Conservation (phyloP, 1,140 invertebrate genomes). For the Mylabris phalerata region DNA sequence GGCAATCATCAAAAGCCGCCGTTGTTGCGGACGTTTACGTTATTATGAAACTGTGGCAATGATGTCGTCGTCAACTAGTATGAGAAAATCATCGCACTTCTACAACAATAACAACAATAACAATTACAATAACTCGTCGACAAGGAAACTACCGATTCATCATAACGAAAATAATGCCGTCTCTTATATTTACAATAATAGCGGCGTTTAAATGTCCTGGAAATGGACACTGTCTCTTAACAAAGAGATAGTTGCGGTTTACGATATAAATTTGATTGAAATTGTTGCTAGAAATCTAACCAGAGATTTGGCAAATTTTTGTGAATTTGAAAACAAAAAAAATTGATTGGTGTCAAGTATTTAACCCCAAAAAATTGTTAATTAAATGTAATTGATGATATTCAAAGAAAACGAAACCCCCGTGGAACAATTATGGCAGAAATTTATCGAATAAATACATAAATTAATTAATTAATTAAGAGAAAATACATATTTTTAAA, state of each 20-base stretch:
- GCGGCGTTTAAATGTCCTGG: conserved; percentile 45
- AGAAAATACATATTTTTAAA: neutral
- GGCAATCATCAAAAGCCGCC: conserved; percentile 75
- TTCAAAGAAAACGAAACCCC: too few species aligned
- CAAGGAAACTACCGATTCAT: conserved; percentile 54
- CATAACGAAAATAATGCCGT: conserved; percentile 54
- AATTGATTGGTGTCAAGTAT: neutral
- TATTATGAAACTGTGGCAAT: conserved; percentile 78
- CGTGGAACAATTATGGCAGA: conserved; percentile 12
- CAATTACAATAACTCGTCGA: conserved; percentile 46
- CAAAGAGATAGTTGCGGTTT: neutral
- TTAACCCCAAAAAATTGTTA: neutral
- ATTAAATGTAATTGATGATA: neutral
- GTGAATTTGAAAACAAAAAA: neutral
- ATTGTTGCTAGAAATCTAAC: neutral
- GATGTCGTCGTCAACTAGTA: conserved; percentile 74
- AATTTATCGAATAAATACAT: neutral
- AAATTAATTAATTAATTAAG: neutral
- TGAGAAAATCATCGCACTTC: conserved; percentile 75
- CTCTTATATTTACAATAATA: conserved; percentile 64
- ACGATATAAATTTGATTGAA: conserved; percentile 2
- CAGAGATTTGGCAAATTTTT: neutral
- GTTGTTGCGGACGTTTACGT: conserved; percentile 73
- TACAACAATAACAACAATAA: conserved; percentile 45
- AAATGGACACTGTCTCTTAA: conserved; percentile 22